phyloP scores from a whole-genome alignment of 1,140 invertebrate genomes.

The Brachionus rotundiformis region DNA sequence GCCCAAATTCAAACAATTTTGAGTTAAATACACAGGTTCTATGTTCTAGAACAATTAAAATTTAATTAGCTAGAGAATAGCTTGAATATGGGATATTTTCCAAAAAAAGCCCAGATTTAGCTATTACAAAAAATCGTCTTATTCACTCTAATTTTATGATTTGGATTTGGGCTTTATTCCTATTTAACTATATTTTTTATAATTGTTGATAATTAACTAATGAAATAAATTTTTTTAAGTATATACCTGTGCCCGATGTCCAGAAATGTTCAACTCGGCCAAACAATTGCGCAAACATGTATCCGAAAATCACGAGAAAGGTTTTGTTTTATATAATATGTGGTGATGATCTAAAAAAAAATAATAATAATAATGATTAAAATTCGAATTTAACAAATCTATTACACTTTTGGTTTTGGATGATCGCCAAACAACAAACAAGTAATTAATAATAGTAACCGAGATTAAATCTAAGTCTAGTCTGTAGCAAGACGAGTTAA shows the following conservation, averaged over 20 bases:
- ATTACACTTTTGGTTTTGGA: background rate
- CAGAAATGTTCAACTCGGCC: slow-evolving; percentile 48
- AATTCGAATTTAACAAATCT: background rate
- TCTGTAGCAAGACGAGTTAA: background rate
- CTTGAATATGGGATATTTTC: no score
- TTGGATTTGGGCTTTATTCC: no score
- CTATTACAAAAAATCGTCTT: no score
- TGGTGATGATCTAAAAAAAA: slow-evolving; percentile 28
- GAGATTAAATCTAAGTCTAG: slow-evolving; percentile 1
- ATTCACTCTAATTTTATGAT: no score
- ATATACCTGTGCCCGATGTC: slow-evolving; percentile 50
- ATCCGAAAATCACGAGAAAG: slow-evolving; percentile 51
- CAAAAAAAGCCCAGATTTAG: no score
- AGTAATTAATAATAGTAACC: slow-evolving; percentile 44
- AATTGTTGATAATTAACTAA: no score
- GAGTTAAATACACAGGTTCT: no score
- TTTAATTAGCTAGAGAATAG: no score
- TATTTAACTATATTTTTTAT: no score
- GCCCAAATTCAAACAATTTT: no score
- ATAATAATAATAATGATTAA: background rate
- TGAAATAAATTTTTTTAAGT: slow-evolving; percentile 1
- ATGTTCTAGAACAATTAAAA: no score
- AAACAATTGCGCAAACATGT: slow-evolving; percentile 49
- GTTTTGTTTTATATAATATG: slow-evolving; percentile 52
- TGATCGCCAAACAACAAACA: background rate